Base-by-base conservation (phyloP, 2,797 vertebrate species). In the Naso thynnoides region DNA sequence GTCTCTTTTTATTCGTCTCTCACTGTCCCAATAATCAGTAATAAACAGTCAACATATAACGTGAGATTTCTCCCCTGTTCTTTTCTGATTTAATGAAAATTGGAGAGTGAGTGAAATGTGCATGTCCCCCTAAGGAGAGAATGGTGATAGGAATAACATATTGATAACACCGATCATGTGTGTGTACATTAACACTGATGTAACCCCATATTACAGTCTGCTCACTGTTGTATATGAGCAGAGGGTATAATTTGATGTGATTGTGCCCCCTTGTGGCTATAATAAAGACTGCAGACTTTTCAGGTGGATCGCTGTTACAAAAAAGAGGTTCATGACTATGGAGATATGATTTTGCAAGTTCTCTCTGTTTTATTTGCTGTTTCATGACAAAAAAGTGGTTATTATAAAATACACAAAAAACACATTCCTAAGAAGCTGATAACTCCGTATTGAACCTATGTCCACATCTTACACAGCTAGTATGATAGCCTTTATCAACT, bases 1-100 rank as follows among this genome's bases (percentile, higher is more conserved):
- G 73, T 79, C 79, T 65, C 61, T 88, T 76, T 69, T 36, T 36
- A 36, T 80, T 83, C 85, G 70, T 86, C 61, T 85, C 53, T 76
- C 61, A 63, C 53, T 87, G 76, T 84, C 67, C 72, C 33, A 79
- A 63, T 69, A 67, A 73, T 78, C 62, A 79, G 57, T 63, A 88
- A 85, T 86, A 86, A 86, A 87, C 67, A 67, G 42, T 76, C 74
- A 52, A 76, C 64, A 72, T 13, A 39, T 70, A n/a, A n/a, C n/a
- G 42, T 79, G 63, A 53, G 21, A 47, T 49, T 24, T 39, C n/a
- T 23, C 31, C 33, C 1, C 13, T 13, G 10, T 47, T 73, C 14
- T 64, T 78, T 21, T 70, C 18, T 64, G 23, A 52, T 24, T 68
- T 57, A 48, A 49, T 50, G 26, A 26, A n/a, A n/a, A n/a, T n/a